Conservation (phyloP, 1,140 invertebrate species). For the Orchestia grillus region DNA sequence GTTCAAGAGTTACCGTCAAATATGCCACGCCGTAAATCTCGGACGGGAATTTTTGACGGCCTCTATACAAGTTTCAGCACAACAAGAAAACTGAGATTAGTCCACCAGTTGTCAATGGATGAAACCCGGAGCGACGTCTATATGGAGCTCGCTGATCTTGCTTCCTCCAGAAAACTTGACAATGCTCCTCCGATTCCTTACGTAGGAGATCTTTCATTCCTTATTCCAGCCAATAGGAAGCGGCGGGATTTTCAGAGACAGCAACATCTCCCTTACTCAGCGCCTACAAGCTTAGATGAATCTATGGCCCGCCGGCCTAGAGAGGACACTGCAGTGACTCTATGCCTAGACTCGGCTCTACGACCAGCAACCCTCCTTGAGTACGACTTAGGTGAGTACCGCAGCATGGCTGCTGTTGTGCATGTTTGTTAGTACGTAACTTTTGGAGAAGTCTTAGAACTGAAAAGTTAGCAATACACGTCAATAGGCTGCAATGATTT, state of each 20-base stretch:
- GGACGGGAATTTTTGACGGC: conserved; percentile 67
- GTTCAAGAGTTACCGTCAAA: conserved; percentile 66
- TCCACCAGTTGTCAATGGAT: conserved; percentile 69
- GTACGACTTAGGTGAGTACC: conserved; percentile 23
- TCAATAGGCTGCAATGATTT: background rate
- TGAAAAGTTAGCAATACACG: background rate
- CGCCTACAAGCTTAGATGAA: conserved; percentile 72
- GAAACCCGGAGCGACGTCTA: conserved; percentile 65
- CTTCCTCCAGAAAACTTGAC: conserved; percentile 59
- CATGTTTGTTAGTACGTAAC: background rate
- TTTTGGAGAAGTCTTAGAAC: background rate
- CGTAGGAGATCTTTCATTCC: conserved; percentile 61
- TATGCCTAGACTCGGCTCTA: conserved; percentile 68
- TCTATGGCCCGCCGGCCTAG: conserved; percentile 58
- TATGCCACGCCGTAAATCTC: conserved; percentile 65
- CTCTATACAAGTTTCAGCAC: conserved; percentile 66
- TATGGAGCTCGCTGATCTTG: conserved; percentile 63
- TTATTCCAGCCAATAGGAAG: conserved; percentile 69
- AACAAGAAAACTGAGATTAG: conserved; percentile 65
- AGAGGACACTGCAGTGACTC: conserved; percentile 61
- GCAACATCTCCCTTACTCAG: conserved; percentile 72
- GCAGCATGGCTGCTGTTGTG: background rate
- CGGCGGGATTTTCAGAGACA: conserved; percentile 71
- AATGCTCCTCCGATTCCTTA: conserved; percentile 61
- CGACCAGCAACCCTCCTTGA: conserved; percentile 63